Evolutionary conservation across 2,113 vertebrate genomes (phyloP), one percentile per base, ranked within the genome.

Genomic region (Oncorhynchus nerka): DNA sequence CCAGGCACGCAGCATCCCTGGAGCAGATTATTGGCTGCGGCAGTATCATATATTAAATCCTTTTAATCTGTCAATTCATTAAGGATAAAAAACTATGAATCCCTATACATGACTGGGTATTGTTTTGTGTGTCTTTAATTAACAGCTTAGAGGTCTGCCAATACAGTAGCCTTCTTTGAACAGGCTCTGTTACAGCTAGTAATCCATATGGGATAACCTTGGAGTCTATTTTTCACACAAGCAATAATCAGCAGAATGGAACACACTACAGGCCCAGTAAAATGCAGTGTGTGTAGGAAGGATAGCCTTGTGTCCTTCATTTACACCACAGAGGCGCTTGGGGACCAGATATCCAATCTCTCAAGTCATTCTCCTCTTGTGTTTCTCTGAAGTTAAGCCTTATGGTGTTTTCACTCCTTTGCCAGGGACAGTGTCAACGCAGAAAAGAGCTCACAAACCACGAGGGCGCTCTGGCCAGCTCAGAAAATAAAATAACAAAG

Each of bases 351-450:
- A 59, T 65, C 76, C 24, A 61, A 32, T 71, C 55, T 76, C 68
- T 75, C 70, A 62, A 20, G 19, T 34, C 1, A 20, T 1, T 19
- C 12, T 28, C 5, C 0, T 79, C 30, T 45, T 45, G 39, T 45
- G 39, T 45, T 45, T 69, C 80, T 86, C 74, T 86, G 69, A 81
- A 85, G 76, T 83, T 86, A 89, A 87, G 85, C 85, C 77, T 69
- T 34, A 32, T 73, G 71, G 59, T 11, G 20, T 79, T 81, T 84
- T 83, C 81, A 61, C 26, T 78, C 74, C 65, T 75, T 11, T 61
- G 20, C 69, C 73, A 79, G 75, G 57, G 79, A 79, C 71, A 69
- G 76, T 71, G 74, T 80, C 22, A 32, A 51, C 49, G 75, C 15
- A 49, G 75, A 30, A 59, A 75, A 81, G 74, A 79, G 66, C 5